Conservation (phyloP, 2,888 invertebrate genomes). For the Argyra leucocephala region DNA sequence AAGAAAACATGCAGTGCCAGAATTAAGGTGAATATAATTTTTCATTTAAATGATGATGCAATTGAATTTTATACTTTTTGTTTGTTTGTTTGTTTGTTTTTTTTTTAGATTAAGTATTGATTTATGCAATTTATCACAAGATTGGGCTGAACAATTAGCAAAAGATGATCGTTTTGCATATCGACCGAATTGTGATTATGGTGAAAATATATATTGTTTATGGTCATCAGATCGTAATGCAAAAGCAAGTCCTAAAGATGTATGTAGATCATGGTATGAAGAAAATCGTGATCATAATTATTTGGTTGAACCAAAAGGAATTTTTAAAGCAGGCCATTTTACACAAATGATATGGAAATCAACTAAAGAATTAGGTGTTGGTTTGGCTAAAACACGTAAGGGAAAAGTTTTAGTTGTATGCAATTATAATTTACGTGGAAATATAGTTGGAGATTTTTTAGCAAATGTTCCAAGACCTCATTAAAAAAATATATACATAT, state of each 20-base stretch:
- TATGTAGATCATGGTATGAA: slow-evolving; percentile 50
- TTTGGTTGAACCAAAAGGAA: slow-evolving; percentile 39
- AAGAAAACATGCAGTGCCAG: slow-evolving; percentile 49
- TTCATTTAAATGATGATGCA: not conserved
- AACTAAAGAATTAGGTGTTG: slow-evolving; percentile 60
- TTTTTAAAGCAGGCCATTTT: slow-evolving; percentile 55
- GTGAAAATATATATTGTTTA: slow-evolving; percentile 52
- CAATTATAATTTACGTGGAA: slow-evolving; percentile 31
- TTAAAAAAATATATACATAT: slow-evolving; percentile 14
- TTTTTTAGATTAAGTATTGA: slow-evolving; percentile 52
- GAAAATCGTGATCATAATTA: slow-evolving; percentile 49
- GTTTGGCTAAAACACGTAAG: slow-evolving; percentile 58
- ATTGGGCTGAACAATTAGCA: slow-evolving; percentile 62
- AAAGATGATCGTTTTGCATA: slow-evolving; percentile 56
- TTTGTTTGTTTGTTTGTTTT: not conserved
- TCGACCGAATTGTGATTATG: slow-evolving; percentile 53
- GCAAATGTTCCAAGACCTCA: slow-evolving; percentile 28
- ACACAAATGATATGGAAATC: slow-evolving; percentile 65
- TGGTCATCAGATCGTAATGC: slow-evolving; percentile 49
- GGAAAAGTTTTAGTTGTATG: slow-evolving; percentile 72
- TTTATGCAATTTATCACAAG: slow-evolving; percentile 54
- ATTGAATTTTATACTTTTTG: not conserved
- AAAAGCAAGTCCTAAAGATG: slow-evolving; percentile 47
- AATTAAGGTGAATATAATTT: slow-evolving; percentile 44
- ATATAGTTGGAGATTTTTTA: slow-evolving; percentile 29